These are phyloP conservation scores for Platycnemis pennipes DNA, from an alignment of 2,888 invertebrate species.

Conservation along the genomic window DNA sequence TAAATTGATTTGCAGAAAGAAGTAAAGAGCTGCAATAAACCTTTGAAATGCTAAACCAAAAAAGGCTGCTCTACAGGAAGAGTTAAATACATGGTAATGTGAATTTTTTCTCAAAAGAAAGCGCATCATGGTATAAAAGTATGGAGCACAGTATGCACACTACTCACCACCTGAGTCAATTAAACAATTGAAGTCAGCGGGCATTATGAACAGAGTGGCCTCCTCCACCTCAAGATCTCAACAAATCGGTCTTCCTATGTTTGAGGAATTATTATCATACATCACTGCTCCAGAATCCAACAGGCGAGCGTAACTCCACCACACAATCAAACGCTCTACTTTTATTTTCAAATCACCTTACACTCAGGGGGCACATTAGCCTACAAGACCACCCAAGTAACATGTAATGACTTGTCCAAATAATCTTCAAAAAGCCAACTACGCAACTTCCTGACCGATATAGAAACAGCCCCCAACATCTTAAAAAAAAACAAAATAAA, in stretches of 20 bases:
- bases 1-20: conserved; percentile 56
- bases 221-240: conserved; percentile 69
- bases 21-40: conserved; percentile 37
- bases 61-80: conserved; percentile 69
- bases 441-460: conserved; percentile 38
- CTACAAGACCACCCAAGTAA: conserved; percentile 65
- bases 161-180: conserved; percentile 70
- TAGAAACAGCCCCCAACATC: conserved; percentile 45
- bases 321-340: conserved; percentile 65
- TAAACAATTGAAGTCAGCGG: conserved; percentile 70
- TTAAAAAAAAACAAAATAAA: conserved; percentile 46
- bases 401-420: conserved; percentile 29
- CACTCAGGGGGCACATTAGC: conserved; percentile 55
- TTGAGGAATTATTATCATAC: conserved; percentile 70
- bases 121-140: conserved; percentile 68
- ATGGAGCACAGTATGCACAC: conserved; percentile 69
- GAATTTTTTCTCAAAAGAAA: conserved; percentile 68
- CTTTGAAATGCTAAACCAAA: conserved; percentile 65
- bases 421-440: conserved; percentile 66
- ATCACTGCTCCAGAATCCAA: conserved; percentile 68
- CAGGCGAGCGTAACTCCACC: conserved; percentile 66
- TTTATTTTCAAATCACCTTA: conserved; percentile 52
- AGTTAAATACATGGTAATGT: conserved; percentile 68
- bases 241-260: conserved; percentile 70
- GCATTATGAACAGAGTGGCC: conserved; percentile 69